Percentiles rank a stretch among this genome's conserved stretches.
Evolutionary conservation across 2,113 vertebrate species (phyloP).

Genomic region (Oncorhynchus keta): DNA sequence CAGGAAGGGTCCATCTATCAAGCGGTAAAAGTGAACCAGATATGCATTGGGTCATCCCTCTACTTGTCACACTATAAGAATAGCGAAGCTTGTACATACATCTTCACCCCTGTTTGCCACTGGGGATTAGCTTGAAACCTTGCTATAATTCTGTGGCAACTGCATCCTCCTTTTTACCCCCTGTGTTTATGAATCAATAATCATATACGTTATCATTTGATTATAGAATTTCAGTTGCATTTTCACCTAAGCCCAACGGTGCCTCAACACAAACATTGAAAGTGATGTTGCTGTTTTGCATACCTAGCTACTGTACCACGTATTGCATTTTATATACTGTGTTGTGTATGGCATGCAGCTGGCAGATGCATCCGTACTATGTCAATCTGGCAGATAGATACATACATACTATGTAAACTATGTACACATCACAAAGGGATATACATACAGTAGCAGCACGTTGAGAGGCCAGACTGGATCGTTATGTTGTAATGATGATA

Average conservation of each 20-base stretch:
- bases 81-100: conserved; percentile 57
- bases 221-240: conserved; percentile 10
- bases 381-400: background rate
- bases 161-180: conserved; percentile 24
- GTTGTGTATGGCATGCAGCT: no score
- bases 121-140: conserved; percentile 48
- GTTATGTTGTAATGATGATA: background rate
- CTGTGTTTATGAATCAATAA: conserved; percentile 47
- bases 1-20: conserved; percentile 70
- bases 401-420: background rate
- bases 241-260: background rate
- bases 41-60: conserved; percentile 67
- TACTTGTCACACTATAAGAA: conserved; percentile 64
- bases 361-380: no score
- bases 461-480: background rate
- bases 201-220: conserved; percentile 48
- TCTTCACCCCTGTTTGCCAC: conserved; percentile 57
- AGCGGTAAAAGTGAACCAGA: conserved; percentile 64
- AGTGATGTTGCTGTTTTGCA: no score
- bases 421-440: background rate
- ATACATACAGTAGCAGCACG: background rate
- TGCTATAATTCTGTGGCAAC: conserved; percentile 52
- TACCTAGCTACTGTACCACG: no score
- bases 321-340: no score
- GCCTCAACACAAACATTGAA: background rate